Base-by-base conservation (phyloP, 2,797 vertebrate species). In the Crocidura indochinensis region DNA sequence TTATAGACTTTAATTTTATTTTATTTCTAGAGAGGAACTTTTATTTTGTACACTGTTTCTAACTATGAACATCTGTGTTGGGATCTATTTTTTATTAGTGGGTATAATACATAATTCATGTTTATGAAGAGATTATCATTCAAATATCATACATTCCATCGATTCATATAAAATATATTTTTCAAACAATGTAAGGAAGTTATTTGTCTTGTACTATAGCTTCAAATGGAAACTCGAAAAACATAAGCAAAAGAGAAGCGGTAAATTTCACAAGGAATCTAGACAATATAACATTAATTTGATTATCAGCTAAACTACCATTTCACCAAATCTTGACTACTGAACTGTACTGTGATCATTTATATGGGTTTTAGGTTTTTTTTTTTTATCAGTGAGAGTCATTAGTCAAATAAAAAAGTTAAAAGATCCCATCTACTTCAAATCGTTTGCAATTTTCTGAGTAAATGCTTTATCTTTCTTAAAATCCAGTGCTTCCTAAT, bases 91-190 rank as follows among this genome's bases (percentile, higher is more conserved):
- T 83, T 74, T 56, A 78, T 78, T 64, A 75, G 53, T 46, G 88
- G 17, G 31, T 3, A 1, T 6, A 77, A 82, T 73, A n/a, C 1
- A 4, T 4, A 9, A 12, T 87, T 19, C 10, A 69, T 82, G 14
- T 79, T 91, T 82, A 88, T 62, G 64, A 85, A 69, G 29, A 90
- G 11, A 56, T 53, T 24, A 49, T 94, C 12, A 81, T 92, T 84
- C 74, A 92, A 81, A 87, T 68, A 78, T 9, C 47, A 94, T 90
- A 88, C 86, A 74, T 77, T 90, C 69, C 80, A 84, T 88, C 83
- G 83, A 72, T 90, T 92, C 49, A 11, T 15, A 6, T 88, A 68
- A 94, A 82, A 72, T 26, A 56, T 29, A 53, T 60, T 83, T 80
- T 72, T 94, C 24, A 78, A 81, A 87, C 12, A 62, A 17, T 69